phyloP scores from a whole-genome alignment of 2,888 invertebrate species.

The Liopterus haemorrhoidalis region DNA sequence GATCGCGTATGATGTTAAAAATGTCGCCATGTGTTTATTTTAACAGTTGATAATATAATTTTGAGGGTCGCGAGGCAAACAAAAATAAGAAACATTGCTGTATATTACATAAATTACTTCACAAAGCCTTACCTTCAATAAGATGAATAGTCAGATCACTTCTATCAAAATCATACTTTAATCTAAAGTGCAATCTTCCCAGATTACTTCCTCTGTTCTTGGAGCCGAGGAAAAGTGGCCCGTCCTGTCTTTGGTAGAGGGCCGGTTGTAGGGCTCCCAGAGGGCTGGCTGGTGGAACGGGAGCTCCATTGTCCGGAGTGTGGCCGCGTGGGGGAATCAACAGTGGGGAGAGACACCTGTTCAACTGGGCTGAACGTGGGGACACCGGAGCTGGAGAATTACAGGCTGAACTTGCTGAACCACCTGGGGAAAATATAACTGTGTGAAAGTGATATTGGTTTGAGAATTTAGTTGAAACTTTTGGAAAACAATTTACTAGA shows the following conservation, averaged over 20 bases:
- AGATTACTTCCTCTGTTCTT: conserved; percentile 61
- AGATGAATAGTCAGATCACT: conserved; percentile 87
- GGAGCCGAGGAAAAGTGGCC: conserved; percentile 66
- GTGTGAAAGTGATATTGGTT: conserved; percentile 38
- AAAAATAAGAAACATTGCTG: conserved; percentile 15
- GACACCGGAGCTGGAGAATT: conserved; percentile 42
- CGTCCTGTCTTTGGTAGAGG: conserved; percentile 74
- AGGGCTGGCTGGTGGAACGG: conserved; percentile 52
- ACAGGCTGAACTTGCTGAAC: conserved; percentile 43
- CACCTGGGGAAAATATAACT: too few relatives aligned
- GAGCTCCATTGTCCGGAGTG: conserved; percentile 39
- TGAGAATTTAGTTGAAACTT: conserved; percentile 35
- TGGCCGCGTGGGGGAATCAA: conserved; percentile 62
- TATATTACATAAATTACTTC: not conserved
- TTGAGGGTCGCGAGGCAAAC: too few relatives aligned
- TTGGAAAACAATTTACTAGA: conserved; percentile 26
- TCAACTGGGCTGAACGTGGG: conserved; percentile 34
- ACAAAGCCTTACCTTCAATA: conserved; percentile 73
- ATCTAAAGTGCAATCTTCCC: conserved; percentile 75
- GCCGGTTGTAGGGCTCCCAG: conserved; percentile 83
- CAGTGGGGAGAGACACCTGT: conserved; percentile 68
- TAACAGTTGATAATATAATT: too few relatives aligned
- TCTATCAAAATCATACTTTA: conserved; percentile 84
- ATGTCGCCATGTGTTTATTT: too few relatives aligned
- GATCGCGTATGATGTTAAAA: too few relatives aligned